A percentile compares a stretch with the other conserved stretches of the same genome.
These are phyloP conservation scores for Regulus satrapa DNA, from an alignment of 2,113 vertebrate species.

Conservation along the genomic window DNA sequence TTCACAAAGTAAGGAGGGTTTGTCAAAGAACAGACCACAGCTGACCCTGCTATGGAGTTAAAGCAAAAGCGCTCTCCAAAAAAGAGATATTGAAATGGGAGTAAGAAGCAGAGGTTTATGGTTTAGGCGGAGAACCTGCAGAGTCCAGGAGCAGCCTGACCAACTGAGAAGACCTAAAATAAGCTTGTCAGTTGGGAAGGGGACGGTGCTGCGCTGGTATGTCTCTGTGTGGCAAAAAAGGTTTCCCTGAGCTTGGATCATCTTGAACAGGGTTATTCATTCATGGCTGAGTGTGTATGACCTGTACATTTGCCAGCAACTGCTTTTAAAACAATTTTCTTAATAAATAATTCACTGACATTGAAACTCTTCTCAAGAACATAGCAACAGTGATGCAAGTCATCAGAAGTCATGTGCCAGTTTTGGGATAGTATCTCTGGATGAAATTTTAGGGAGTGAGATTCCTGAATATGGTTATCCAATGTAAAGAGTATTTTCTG, in stretches of 20 bases:
- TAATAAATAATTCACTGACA: constrained; percentile 25
- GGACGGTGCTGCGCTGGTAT: neutral
- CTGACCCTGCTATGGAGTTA: neutral
- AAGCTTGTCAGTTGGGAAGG: neutral
- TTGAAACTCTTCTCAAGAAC: neutral
- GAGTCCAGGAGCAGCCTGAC: neutral
- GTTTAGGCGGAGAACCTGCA: neutral
- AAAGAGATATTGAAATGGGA: neutral
- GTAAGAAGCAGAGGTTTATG: neutral
- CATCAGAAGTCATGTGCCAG: neutral
- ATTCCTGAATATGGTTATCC: neutral
- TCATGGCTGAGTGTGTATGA: neutral
- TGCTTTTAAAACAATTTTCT: neutral
- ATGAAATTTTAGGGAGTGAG: neutral
- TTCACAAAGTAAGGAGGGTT: neutral
- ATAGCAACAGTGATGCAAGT: neutral
- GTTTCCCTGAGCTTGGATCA: neutral
- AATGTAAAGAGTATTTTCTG: neutral
- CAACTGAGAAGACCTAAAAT: neutral
- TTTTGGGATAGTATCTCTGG: neutral
- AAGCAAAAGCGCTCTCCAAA: neutral
- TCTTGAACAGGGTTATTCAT: constrained; percentile 21
- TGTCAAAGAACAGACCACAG: neutral
- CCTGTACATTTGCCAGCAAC: neutral
- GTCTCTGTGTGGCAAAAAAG: neutral